Evolutionary conservation across 2,113 vertebrate species (phyloP), one percentile per base, ranked within the genome.

Genomic region (Centropristis striata): DNA sequence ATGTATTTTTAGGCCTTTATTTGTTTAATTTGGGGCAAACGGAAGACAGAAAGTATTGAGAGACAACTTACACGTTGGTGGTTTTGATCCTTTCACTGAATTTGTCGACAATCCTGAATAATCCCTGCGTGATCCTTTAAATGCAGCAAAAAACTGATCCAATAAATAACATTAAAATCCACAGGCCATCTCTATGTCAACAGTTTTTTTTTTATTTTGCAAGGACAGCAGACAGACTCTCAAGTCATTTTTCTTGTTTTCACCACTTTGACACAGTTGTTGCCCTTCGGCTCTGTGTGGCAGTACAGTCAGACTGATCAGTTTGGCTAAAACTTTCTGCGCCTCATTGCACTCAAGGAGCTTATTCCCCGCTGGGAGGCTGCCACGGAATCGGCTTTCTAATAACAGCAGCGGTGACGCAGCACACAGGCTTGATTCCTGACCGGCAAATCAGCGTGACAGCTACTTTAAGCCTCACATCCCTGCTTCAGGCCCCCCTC

Each of bases 371-470:
- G n/a, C 70, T 59, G 85, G 64, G 83, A 83, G 53, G 72, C 82
- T 74, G 85, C 72, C 64, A 41, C 64, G 50, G 72, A 78, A 69
- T 83, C 85, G 69, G 73, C 83, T 81, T 82, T 84, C 80, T 84
- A 81, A 90, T 84, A 91, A 79, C 89, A 58, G 83, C 78, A 58
- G 76, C 16, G n/a, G 74, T 83, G 91, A 83, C 60, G 82, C 80
- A 78, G 78, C 85, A 57, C 77, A 77, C 75, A 68, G 39, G 66
- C 86, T 71, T 66, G 83, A 85, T 54, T 86, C 76, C 81, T 50
- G 68, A 71, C 67, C 77, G 51, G 66, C 85, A 89, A 90, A 90
- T 90, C 87, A 50, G 87, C 73, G 58, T 80, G 89, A 90, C 87
- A 87, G 83, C 79, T 58, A 70, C 88, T 89, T 84, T 80, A 85